These are phyloP conservation scores for Ochropleura plecta DNA, from an alignment of 2,888 invertebrate species.

Conservation along the genomic window DNA sequence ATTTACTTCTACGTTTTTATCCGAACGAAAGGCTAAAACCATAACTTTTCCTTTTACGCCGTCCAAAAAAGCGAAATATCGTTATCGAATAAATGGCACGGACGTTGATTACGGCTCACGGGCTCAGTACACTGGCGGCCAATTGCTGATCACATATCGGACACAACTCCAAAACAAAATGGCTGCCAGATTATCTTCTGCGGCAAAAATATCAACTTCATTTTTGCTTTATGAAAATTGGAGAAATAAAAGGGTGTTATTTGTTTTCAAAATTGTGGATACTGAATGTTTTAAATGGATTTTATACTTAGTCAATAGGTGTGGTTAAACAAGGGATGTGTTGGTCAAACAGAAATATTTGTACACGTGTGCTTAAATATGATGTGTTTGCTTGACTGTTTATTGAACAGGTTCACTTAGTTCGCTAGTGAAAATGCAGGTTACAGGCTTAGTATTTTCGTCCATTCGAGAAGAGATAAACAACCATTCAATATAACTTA, in stretches of 20 bases:
- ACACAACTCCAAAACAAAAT: slow-evolving; percentile 61
- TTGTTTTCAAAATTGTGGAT: slow-evolving; percentile 49
- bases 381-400: slow-evolving; percentile 18
- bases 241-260: slow-evolving; percentile 50
- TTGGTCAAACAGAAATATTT: slow-evolving; percentile 38
- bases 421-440: no score
- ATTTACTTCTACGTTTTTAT: slow-evolving; percentile 12
- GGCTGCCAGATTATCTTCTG: slow-evolving; percentile 57
- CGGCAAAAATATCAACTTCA: slow-evolving; percentile 63
- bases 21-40: slow-evolving; percentile 22
- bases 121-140: slow-evolving; percentile 67
- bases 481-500: no score
- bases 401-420: neutral
- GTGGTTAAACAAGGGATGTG: slow-evolving; percentile 7
- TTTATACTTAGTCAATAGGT: slow-evolving; percentile 38
- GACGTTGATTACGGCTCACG: slow-evolving; percentile 66
- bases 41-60: slow-evolving; percentile 47
- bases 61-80: slow-evolving; percentile 54
- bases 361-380: neutral
- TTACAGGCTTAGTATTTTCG: no score
- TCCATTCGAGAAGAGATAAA: no score
- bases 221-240: slow-evolving; percentile 64
- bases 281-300: slow-evolving; percentile 40
- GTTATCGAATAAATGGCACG: slow-evolving; percentile 61
- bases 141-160: slow-evolving; percentile 69